A percentile compares a stretch with the other conserved stretches of the same genome.
Evolutionary conservation across 1,140 invertebrate genomes (phyloP).

Genomic region (Aphelinus certus): DNA sequence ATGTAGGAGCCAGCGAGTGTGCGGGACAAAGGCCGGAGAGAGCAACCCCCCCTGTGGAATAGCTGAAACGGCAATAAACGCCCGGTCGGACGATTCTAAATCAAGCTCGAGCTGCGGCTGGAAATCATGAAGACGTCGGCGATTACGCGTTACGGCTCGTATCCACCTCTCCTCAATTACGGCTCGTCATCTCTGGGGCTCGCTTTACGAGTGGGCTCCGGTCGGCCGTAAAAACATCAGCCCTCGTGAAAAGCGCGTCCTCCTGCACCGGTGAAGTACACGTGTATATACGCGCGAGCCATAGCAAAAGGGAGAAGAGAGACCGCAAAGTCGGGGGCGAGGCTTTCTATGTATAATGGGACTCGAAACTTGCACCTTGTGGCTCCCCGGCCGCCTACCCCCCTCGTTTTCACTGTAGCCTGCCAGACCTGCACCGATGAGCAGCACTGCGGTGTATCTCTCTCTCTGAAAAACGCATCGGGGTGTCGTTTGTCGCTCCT

Average conservation of each 20-base stretch:
- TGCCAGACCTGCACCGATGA: not conserved
- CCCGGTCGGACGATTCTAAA: not conserved
- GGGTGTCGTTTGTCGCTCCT: not conserved
- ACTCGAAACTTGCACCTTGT: constrained; percentile 20
- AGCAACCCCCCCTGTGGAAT: not conserved
- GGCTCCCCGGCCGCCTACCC: not conserved
- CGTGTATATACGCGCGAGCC: too few relatives aligned
- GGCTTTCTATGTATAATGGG: constrained; percentile 8
- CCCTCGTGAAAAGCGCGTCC: too few relatives aligned
- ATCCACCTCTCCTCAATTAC: not conserved
- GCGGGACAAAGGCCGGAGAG: not conserved
- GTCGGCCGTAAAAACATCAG: constrained; percentile 2
- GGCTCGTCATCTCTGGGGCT: not conserved
- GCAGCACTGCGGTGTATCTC: too few relatives aligned
- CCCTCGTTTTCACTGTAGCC: too few relatives aligned
- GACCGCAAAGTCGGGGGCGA: not conserved
- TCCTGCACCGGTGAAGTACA: too few relatives aligned
- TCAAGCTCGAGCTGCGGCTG: not conserved
- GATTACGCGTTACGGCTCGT: not conserved
- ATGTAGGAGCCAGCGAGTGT: not conserved
- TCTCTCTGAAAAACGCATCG: constrained; percentile 6
- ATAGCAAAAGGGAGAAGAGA: not conserved
- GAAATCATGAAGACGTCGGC: constrained; percentile 8
- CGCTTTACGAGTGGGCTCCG: not conserved
- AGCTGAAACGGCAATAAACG: not conserved